Conservation (phyloP, 2,113 vertebrate genomes). For the Osmerus mordax region DNA sequence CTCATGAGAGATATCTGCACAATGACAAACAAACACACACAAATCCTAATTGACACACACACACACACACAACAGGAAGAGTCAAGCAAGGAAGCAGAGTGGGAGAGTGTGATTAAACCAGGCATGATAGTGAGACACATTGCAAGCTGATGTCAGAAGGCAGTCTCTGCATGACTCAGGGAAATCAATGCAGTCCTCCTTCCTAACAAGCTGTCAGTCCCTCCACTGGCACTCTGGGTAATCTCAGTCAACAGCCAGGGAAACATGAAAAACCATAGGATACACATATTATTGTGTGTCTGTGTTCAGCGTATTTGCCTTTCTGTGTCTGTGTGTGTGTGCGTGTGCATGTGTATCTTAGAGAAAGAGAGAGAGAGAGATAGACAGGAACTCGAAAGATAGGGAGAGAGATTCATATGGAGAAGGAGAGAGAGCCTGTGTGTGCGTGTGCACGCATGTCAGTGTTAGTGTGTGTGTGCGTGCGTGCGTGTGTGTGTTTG, state of each 20-base stretch:
- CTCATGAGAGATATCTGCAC: neutral
- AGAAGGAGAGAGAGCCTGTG: no score
- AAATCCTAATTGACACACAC: neutral
- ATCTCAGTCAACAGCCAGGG: conserved; percentile 3
- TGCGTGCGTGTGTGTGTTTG: neutral
- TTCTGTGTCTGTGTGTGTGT: neutral
- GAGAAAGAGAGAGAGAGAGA: neutral
- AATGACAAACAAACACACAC: neutral
- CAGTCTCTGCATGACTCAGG: conserved; percentile 38
- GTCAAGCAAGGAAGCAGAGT: neutral
- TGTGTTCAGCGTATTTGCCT: neutral
- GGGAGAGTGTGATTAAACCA: conserved; percentile 10
- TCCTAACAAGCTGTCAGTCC: conserved; percentile 11
- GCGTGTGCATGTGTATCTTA: neutral
- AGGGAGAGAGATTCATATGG: no score
- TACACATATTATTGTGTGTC: neutral
- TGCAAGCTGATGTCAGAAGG: conserved; percentile 36
- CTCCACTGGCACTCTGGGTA: conserved; percentile 33
- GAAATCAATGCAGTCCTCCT: conserved; percentile 27
- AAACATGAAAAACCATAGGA: no score
- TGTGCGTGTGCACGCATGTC: neutral
- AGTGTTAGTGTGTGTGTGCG: conserved; percentile 1
- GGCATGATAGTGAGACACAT: neutral
- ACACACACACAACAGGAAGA: neutral
- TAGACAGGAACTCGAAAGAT: no score